These are phyloP conservation scores for Zootermopsis nevadensis DNA, from an alignment of 2,888 invertebrate species.

Conservation along the genomic window DNA sequence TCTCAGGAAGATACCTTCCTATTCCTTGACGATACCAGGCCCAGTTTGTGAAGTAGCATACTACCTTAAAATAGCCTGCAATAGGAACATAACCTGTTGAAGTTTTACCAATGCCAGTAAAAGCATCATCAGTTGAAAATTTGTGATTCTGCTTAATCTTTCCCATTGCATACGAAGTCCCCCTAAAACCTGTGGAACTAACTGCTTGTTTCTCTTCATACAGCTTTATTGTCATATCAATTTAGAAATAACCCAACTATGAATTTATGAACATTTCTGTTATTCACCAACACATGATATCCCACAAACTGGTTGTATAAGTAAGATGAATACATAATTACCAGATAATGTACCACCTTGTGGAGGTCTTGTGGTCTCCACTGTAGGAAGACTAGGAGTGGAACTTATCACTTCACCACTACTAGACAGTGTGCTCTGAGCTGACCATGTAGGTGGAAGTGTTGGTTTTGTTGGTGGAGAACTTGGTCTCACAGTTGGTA, in stretches of 20 bases:
- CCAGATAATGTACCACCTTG: slow-evolving; percentile 59
- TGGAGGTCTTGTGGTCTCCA: slow-evolving; percentile 62
- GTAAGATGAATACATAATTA: slow-evolving; percentile 38
- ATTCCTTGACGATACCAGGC: slow-evolving; percentile 88
- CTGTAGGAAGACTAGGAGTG: slow-evolving; percentile 53
- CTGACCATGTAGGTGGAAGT: slow-evolving; percentile 52
- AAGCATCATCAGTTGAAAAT: too few relatives aligned
- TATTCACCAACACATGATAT: too few relatives aligned
- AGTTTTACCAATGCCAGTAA: too few relatives aligned
- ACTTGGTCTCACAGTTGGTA: slow-evolving; percentile 54
- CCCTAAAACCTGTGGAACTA: too few relatives aligned
- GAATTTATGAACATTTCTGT: too few relatives aligned
- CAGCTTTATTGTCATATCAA: too few relatives aligned
- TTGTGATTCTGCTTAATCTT: background rate
- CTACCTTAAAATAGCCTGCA: slow-evolving; percentile 64
- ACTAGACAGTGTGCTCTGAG: slow-evolving; percentile 56
- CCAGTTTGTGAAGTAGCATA: slow-evolving; percentile 95
- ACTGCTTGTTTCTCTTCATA: too few relatives aligned
- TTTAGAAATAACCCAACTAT: too few relatives aligned
- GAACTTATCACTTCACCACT: slow-evolving; percentile 39
- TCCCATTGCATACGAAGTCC: too few relatives aligned
- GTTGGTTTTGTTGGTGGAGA: slow-evolving; percentile 56
- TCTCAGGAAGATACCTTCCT: slow-evolving; percentile 86
- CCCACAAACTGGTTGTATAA: too few relatives aligned
- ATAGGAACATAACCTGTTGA: background rate